Base-by-base conservation (phyloP, 2,113 vertebrate species). In the Rhinolophus ferrumequinum region DNA sequence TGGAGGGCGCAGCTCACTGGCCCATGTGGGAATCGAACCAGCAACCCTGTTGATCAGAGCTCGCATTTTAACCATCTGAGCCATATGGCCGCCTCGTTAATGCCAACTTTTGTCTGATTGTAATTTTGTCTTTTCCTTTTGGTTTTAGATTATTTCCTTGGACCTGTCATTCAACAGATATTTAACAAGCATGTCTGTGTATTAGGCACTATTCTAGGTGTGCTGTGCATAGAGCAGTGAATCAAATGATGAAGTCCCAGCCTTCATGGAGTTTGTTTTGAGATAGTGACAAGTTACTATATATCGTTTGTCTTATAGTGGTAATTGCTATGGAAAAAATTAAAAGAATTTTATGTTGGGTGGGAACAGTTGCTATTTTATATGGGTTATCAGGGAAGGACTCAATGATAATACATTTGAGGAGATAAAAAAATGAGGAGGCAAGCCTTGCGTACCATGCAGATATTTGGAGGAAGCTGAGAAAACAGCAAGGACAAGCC, bases 51-150 rank as follows among this genome's bases (percentile, higher is more conserved):
- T 44, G 41, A 6, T 44, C 41, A 44, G 41, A 44, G 41, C 41
- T 44, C 41, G 6, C 41, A 44, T 44, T 5, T 44, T 44, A 44
- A 44, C 41, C 41, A 44, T 44, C 6, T 44, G 41, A 44, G 41
- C 41, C 41, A 44, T 6, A 6, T 44, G 41, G 5, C 41, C 6
- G 41, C 41, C 41, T 6, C 41, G 6, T 44, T 44, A 6, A 6
- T 44, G 41, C 41, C 41, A 44, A 44, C 41, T 44, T 44, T 44
- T 44, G 41, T 44, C 22, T 87, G 10, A 62, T 62, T 88, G 7
- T 92, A 41, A 38, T 86, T 85, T 85, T 90, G 41, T 93, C 26
- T 93, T 89, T 77, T 62, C 22, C 12, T 8, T 77, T 93, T 90
- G 84, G 41, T 89, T 96, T 83, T 89, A 64, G 28, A 24, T 56